A percentile compares a stretch with the other conserved stretches of the same genome.
Conservation (phyloP, 2,888 invertebrate species). For the Neocrepidodera transversa region DNA sequence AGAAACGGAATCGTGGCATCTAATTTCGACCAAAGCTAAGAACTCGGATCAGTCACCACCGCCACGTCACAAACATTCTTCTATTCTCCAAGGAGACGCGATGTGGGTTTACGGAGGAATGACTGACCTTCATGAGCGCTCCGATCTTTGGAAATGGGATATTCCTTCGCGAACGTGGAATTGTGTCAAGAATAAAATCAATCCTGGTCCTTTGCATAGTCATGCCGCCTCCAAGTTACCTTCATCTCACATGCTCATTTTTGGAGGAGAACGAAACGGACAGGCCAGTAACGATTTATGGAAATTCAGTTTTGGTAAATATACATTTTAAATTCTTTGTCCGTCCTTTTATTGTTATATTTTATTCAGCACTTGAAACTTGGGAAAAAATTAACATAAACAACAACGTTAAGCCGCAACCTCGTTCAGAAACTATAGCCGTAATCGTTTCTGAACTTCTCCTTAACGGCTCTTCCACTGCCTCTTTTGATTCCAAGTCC, state of each 20-base stretch:
- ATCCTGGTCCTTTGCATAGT: conserved; percentile 76
- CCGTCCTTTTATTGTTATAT: background rate
- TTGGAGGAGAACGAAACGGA: conserved; percentile 79
- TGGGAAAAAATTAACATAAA: conserved; percentile 76
- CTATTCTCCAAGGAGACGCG: conserved; percentile 76
- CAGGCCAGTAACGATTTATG: conserved; percentile 78
- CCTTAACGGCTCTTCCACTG: conserved; percentile 53
- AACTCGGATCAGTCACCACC: conserved; percentile 65
- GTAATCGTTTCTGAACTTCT: conserved; percentile 68
- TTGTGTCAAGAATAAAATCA: conserved; percentile 67
- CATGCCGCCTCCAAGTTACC: conserved; percentile 81
- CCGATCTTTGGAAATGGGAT: conserved; percentile 55
- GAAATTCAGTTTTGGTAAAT: conserved; percentile 81
- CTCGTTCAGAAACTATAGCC: conserved; percentile 73
- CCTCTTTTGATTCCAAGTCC: conserved; percentile 47
- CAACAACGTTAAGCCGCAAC: conserved; percentile 68
- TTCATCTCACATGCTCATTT: conserved; percentile 75
- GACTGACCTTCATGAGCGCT: conserved; percentile 75
- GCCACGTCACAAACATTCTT: conserved; percentile 84
- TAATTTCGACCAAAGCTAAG: conserved; percentile 60
- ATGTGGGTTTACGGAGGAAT: conserved; percentile 91
- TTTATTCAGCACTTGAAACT: conserved; percentile 69
- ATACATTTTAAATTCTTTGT: background rate
- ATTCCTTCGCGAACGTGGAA: conserved; percentile 67
- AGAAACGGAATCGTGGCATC: conserved; percentile 86